These are phyloP conservation scores for Paralichthys olivaceus DNA, from an alignment of 2,113 vertebrate genomes.

Conservation along the genomic window DNA sequence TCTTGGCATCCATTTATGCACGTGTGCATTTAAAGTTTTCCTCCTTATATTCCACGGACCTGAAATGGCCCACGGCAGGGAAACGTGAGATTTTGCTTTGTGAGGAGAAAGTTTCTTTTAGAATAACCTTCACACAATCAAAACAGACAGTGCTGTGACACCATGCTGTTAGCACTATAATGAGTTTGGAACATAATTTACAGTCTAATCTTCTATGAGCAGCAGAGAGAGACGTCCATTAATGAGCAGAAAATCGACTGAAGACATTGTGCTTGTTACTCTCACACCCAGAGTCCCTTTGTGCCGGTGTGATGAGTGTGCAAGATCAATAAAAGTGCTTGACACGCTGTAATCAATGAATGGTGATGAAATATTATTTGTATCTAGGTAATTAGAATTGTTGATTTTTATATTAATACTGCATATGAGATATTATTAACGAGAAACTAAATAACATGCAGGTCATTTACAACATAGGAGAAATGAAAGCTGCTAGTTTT, in stretches of 20 bases:
- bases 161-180: background rate
- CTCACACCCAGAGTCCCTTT: constrained; percentile 5
- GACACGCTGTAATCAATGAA: background rate
- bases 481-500: background rate
- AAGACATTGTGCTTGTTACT: constrained; percentile 26
- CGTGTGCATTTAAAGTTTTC: background rate
- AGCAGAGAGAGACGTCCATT: background rate
- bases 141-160: background rate
- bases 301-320: constrained; percentile 17
- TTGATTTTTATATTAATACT: background rate
- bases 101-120: background rate
- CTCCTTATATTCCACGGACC: constrained; percentile 1
- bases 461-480: background rate
- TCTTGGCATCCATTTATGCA: constrained; percentile 20
- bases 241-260: constrained; percentile 24
- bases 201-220: background rate
- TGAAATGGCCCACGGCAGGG: constrained; percentile 39
- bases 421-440: background rate
- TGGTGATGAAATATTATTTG: background rate
- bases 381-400: background rate
- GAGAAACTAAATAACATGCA: background rate
- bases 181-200: background rate
- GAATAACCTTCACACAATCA: background rate
- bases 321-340: constrained; percentile 27
- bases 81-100: constrained; percentile 1